A percentile compares a stretch with the other conserved stretches of the same genome.
Conservation (phyloP, 2,797 vertebrate species). For the Dromococcyx pavoninus region DNA sequence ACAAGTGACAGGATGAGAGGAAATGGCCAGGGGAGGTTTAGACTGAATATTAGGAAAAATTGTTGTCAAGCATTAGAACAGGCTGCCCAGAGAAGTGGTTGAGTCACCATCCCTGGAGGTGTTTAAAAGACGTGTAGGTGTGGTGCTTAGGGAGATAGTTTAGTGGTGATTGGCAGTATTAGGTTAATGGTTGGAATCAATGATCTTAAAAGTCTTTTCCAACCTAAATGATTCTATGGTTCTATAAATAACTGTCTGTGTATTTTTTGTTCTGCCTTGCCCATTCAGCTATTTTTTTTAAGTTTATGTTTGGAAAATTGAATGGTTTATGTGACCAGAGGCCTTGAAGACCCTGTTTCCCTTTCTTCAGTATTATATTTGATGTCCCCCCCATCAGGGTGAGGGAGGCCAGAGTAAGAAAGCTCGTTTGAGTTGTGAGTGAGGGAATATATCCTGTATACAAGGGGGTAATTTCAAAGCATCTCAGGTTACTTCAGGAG, state of each 20-base stretch:
- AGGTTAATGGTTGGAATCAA: too few species aligned
- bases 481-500: neutral
- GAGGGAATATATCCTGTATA: neutral
- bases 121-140: too few species aligned
- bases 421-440: neutral
- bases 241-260: neutral
- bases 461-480: neutral
- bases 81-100: too few species aligned
- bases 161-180: too few species aligned
- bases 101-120: too few species aligned
- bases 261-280: neutral
- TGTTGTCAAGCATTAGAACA: too few species aligned
- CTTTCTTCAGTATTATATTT: neutral
- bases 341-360: neutral
- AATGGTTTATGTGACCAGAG: neutral
- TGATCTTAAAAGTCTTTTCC: too few species aligned
- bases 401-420: neutral
- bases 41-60: too few species aligned
- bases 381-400: neutral
- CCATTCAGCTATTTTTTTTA: neutral
- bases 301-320: neutral
- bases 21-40: too few species aligned
- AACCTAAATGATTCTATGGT: too few species aligned
- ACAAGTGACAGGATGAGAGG: too few species aligned
- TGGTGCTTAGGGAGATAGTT: too few species aligned